Evolutionary conservation across 2,797 vertebrate species (phyloP).

Genomic region (Danio choprae): DNA sequence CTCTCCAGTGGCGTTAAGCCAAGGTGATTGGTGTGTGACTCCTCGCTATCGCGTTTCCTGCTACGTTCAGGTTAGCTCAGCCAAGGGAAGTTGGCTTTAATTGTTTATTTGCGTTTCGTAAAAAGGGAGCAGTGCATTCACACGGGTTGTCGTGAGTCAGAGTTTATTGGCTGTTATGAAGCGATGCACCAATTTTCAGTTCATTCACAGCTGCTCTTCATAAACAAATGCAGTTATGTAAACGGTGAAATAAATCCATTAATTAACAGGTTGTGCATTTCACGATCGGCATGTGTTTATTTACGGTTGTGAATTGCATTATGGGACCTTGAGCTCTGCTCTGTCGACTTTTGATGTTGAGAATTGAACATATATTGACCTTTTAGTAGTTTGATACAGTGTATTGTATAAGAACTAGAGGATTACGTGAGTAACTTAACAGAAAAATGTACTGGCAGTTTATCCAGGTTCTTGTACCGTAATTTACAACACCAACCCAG

Average conservation of each 20-base stretch:
- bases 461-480: no score
- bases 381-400: no score
- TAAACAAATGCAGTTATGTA: not conserved
- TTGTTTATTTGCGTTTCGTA: not conserved
- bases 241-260: slow-evolving; percentile 12
- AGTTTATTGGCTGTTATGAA: slow-evolving; percentile 62
- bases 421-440: no score
- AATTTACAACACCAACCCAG: no score
- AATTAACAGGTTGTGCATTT: no score
- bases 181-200: slow-evolving; percentile 59
- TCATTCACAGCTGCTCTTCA: slow-evolving; percentile 63
- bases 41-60: slow-evolving; percentile 33
- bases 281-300: no score
- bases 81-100: not conserved
- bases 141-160: slow-evolving; percentile 40
- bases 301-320: no score
- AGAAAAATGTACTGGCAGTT: no score
- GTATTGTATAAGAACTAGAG: no score
- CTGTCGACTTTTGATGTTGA: no score
- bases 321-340: no score
- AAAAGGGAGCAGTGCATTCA: not conserved
- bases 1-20: slow-evolving; percentile 15
- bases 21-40: slow-evolving; percentile 20
- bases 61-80: not conserved
- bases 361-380: no score